These are phyloP conservation scores for Centropus bengalensis DNA, from an alignment of 2,113 vertebrate genomes.

Conservation along the genomic window DNA sequence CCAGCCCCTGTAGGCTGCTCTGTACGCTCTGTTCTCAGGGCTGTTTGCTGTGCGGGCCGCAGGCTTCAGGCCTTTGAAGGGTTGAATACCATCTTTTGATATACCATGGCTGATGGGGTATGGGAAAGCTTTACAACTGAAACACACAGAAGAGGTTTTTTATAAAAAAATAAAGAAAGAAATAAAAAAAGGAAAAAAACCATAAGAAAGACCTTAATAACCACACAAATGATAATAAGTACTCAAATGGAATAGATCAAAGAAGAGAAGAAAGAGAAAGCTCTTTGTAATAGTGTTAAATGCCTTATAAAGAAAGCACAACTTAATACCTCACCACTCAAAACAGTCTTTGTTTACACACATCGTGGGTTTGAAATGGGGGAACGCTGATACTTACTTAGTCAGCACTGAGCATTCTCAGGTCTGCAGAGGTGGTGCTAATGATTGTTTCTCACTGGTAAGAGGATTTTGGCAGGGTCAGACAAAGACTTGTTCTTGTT, in stretches of 20 bases:
- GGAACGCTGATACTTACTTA: neutral
- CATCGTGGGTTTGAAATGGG: neutral
- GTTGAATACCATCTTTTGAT: conserved; percentile 99
- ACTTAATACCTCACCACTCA: conserved; percentile 73
- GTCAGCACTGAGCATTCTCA: neutral
- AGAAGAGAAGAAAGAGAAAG: conserved; percentile 33
- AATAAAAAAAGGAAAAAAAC: neutral
- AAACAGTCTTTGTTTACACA: conserved; percentile 74
- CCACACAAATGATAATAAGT: conserved; percentile 47
- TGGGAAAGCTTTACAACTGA: conserved; percentile 71
- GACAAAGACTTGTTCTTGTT: neutral
- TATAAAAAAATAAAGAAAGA: neutral
- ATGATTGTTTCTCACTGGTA: neutral
- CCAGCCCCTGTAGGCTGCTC: conserved; percentile 86
- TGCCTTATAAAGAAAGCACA: conserved; percentile 40
- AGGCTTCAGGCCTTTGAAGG: conserved; percentile 99
- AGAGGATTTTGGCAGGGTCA: neutral
- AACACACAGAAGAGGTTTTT: conserved; percentile 40
- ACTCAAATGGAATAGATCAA: conserved; percentile 53
- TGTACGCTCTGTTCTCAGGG: conserved; percentile 90
- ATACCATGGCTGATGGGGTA: conserved; percentile 84
- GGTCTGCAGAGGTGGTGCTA: neutral
- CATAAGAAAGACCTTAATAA: conserved; percentile 52
- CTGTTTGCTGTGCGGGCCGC: conserved; percentile 97
- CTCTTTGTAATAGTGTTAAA: conserved; percentile 46